These are phyloP conservation scores for Cassiopea xamachana DNA, from an alignment of 30 jellyfish, hydroid and myxozoan species.

Conservation along the genomic window DNA sequence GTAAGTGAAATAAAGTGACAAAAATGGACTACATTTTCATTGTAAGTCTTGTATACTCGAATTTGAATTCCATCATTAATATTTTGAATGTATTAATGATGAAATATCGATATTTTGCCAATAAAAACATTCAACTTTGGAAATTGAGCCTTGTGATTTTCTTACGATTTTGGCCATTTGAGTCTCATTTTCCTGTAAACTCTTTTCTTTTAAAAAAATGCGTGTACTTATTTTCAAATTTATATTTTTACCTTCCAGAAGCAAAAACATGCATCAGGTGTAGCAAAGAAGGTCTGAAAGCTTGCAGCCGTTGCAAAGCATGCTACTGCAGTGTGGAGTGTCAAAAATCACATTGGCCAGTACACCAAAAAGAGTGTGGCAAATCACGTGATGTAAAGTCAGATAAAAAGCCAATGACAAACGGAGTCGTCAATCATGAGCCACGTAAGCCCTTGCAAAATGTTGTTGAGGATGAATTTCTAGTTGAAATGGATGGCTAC, in stretches of 20 bases:
- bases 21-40: too few species aligned
- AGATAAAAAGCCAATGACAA: not conserved
- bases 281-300: constrained; percentile 47
- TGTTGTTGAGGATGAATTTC: constrained; percentile 16
- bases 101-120: too few species aligned
- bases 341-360: constrained; percentile 79
- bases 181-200: not conserved
- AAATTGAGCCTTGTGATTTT: too few species aligned
- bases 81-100: too few species aligned
- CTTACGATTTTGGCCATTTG: not conserved
- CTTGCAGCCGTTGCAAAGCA: constrained; percentile 66
- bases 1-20: too few species aligned
- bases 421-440: not conserved
- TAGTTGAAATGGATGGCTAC: constrained; percentile 26
- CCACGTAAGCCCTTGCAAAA: not conserved
- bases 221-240: not conserved
- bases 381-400: not conserved
- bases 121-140: too few species aligned
- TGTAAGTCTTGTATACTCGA: too few species aligned
- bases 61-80: too few species aligned
- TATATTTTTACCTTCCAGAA: not conserved
- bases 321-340: constrained; percentile 76
- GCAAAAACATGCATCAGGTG: constrained; percentile 36
- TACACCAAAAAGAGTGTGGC: constrained; percentile 63
- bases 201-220: too few species aligned